phyloP scores from a whole-genome alignment of 2,113 vertebrate genomes.

The Tylochromis polylepis region DNA sequence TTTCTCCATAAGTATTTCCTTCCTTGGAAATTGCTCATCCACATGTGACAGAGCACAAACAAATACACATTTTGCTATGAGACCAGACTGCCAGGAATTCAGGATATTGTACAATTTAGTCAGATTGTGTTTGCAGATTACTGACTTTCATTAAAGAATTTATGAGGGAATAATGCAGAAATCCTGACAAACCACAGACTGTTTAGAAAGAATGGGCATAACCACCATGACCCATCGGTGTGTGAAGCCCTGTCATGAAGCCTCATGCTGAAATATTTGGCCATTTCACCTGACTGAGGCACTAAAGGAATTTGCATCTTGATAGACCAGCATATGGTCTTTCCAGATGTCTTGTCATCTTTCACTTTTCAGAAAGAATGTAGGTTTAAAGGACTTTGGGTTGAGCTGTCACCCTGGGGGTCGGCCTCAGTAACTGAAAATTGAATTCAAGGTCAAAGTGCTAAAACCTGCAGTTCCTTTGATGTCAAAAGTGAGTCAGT shows the following conservation, averaged over 20 bases:
- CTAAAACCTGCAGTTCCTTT: neutral
- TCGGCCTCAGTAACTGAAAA: neutral
- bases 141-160: neutral
- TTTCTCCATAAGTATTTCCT: slow-evolving; percentile 85
- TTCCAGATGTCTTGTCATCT: neutral
- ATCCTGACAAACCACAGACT: neutral
- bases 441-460: neutral
- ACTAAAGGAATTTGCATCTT: neutral
- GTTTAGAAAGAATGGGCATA: neutral
- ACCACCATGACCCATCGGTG: neutral
- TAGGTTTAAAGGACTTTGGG: neutral
- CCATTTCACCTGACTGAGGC: neutral
- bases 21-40: slow-evolving; percentile 86
- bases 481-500: neutral
- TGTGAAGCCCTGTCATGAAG: neutral
- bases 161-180: neutral
- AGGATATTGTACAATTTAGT: neutral
- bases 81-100: neutral
- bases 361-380: neutral
- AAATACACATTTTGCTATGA: neutral
- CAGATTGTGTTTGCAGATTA: neutral
- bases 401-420: neutral
- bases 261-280: neutral
- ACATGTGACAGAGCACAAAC: neutral
- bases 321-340: neutral